phyloP scores from a whole-genome alignment of 2,888 invertebrate genomes.

The Celastrina argiolus region DNA sequence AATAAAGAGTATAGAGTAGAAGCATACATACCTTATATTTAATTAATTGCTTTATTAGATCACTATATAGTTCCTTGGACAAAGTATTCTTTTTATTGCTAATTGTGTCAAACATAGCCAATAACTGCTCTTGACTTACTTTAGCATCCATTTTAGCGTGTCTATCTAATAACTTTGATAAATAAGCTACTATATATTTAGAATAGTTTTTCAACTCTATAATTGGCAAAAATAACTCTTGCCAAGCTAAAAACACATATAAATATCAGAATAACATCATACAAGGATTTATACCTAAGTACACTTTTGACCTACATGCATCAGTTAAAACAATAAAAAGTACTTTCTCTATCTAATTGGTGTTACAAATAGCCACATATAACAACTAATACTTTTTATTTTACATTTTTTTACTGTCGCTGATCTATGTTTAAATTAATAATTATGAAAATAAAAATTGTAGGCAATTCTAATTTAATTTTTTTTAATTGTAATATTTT shows the following conservation, averaged over 20 bases:
- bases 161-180: conserved; percentile 71
- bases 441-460: too few species aligned
- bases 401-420: too few species aligned
- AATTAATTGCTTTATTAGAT: conserved; percentile 72
- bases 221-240: conserved; percentile 84
- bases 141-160: conserved; percentile 60
- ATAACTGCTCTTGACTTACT: conserved; percentile 74
- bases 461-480: too few species aligned
- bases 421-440: too few species aligned
- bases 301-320: background rate
- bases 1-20: too few species aligned
- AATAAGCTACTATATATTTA: conserved; percentile 80
- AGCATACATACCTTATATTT: conserved; percentile 73
- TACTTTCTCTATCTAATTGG: background rate
- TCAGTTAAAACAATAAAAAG: background rate
- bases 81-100: conserved; percentile 76
- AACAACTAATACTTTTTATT: background rate
- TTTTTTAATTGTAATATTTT: too few species aligned
- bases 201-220: conserved; percentile 84
- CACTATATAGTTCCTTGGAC: conserved; percentile 73
- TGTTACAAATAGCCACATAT: background rate
- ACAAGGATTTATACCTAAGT: background rate
- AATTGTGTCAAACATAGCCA: conserved; percentile 80
- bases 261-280: conserved; percentile 11
- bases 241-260: conserved; percentile 79